Percentiles rank a stretch among this genome's conserved stretches.
Evolutionary conservation across 1,140 invertebrate species (phyloP).

Genomic region (Procambarus clarkii): DNA sequence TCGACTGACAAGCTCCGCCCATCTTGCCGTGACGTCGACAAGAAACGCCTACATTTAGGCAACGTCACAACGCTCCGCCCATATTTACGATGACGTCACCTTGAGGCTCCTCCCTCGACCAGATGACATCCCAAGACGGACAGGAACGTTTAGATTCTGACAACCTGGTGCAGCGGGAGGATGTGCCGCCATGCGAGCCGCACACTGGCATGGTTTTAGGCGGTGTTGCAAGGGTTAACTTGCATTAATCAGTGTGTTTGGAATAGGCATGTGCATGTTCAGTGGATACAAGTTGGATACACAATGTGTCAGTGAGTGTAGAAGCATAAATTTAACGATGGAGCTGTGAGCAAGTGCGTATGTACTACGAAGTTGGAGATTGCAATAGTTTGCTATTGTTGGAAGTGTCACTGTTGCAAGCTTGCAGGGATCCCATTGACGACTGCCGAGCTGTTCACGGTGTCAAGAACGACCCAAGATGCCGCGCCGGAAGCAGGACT

Average conservation of each 20-base stretch:
- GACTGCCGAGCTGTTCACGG: slow-evolving; percentile 25
- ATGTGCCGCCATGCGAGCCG: slow-evolving; percentile 71
- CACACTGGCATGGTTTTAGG: slow-evolving; percentile 63
- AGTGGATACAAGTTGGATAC: slow-evolving; percentile 66
- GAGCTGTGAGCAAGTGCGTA: slow-evolving; percentile 65
- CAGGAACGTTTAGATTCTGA: slow-evolving; percentile 73
- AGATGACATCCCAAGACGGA: slow-evolving; percentile 72
- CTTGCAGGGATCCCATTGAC: slow-evolving; percentile 45
- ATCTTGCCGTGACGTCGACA: slow-evolving; percentile 53
- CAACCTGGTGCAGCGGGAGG: slow-evolving; percentile 72
- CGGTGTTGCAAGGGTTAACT: slow-evolving; percentile 63
- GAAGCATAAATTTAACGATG: slow-evolving; percentile 62
- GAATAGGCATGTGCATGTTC: slow-evolving; percentile 57
- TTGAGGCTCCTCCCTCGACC: slow-evolving; percentile 65
- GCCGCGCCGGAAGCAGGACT: slow-evolving; percentile 72
- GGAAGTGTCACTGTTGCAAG: slow-evolving; percentile 39
- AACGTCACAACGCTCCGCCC: slow-evolving; percentile 66
- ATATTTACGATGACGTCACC: slow-evolving; percentile 67
- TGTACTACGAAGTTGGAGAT: slow-evolving; percentile 66
- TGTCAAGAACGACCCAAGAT: slow-evolving; percentile 51
- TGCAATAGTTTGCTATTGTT: slow-evolving; percentile 58
- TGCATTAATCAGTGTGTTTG: slow-evolving; percentile 57
- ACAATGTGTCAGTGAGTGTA: slow-evolving; percentile 69
- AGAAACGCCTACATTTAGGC: slow-evolving; percentile 49
- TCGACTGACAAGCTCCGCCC: slow-evolving; percentile 55